A percentile compares a stretch with the other conserved stretches of the same genome.
Conservation (phyloP, 1,140 invertebrate genomes). For the Diachasmimorpha longicaudata region DNA sequence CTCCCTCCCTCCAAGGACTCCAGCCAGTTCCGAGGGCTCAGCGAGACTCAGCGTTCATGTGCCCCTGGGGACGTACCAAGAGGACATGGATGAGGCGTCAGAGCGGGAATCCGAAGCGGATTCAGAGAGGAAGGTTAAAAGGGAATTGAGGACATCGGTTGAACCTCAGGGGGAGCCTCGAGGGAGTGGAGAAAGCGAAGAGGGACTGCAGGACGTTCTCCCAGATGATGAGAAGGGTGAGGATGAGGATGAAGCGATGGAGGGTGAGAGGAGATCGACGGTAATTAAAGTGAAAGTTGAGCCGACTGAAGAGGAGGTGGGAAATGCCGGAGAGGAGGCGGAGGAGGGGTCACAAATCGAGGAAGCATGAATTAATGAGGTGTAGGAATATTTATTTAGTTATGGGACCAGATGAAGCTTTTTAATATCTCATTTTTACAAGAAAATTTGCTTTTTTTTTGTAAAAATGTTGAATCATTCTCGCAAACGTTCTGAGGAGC, state of each 20-base stretch:
- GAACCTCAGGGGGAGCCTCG: not conserved
- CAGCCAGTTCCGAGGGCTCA: constrained; percentile 12
- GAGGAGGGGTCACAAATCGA: not conserved
- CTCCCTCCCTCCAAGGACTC: not conserved
- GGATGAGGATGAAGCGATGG: not conserved
- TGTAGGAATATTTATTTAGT: not conserved
- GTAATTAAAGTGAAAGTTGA: constrained; percentile 13
- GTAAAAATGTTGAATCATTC: too few relatives aligned
- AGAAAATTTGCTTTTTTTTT: too few relatives aligned
- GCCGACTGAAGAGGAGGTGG: not conserved
- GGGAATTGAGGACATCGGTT: constrained; percentile 11
- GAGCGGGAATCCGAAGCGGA: not conserved
- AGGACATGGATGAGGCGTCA: constrained; percentile 18
- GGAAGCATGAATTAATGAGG: not conserved
- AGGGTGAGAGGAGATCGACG: not conserved
- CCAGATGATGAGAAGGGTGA: not conserved
- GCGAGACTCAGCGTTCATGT: not conserved
- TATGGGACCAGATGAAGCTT: too few relatives aligned
- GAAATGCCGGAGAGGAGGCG: not conserved
- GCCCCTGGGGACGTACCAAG: constrained; percentile 1
- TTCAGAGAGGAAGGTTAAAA: not conserved
- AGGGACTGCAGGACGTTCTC: not conserved
- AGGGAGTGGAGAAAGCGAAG: not conserved
- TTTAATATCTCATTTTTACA: too few relatives aligned
- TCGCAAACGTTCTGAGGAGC: too few relatives aligned